These are phyloP conservation scores for Gulo gulo DNA, from an alignment of 2,113 vertebrate species.

Conservation along the genomic window DNA sequence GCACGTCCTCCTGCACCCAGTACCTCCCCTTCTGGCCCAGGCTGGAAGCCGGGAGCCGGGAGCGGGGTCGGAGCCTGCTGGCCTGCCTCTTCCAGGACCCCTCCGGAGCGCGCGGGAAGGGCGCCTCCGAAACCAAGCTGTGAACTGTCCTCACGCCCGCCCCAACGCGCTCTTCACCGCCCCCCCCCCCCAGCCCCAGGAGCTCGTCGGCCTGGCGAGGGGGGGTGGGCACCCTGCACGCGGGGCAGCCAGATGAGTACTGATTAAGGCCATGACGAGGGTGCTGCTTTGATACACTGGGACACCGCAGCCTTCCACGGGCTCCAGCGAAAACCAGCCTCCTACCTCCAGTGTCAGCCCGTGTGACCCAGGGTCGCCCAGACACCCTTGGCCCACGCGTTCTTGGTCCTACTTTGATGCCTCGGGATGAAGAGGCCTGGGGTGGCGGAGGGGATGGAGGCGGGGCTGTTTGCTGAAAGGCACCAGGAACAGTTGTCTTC, in stretches of 20 bases:
- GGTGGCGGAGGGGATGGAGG: not conserved
- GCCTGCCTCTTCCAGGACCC: not conserved
- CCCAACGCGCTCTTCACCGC: not conserved
- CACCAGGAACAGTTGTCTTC: not conserved
- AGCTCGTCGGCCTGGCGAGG: no score
- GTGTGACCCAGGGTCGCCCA: no score
- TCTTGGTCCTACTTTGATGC: not conserved
- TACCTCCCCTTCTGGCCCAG: conserved; percentile 91
- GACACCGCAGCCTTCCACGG: accelerated
- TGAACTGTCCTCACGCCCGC: not conserved
- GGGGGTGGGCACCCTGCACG: accelerated
- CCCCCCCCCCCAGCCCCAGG: no score
- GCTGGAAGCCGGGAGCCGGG: not conserved
- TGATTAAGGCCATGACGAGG: accelerated
- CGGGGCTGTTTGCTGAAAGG: not conserved
- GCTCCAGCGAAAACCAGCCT: not conserved
- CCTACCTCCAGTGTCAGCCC: not conserved
- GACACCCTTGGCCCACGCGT: accelerated
- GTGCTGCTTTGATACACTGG: accelerated
- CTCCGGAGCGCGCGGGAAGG: not conserved
- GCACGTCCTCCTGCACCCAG: conserved; percentile 81
- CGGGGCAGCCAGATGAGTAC: no score
- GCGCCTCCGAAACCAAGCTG: conserved; percentile 68
- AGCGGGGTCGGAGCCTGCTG: not conserved
- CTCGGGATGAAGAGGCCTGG: not conserved